phyloP scores from a whole-genome alignment of 2,113 vertebrate genomes.

The Upupa epops region DNA sequence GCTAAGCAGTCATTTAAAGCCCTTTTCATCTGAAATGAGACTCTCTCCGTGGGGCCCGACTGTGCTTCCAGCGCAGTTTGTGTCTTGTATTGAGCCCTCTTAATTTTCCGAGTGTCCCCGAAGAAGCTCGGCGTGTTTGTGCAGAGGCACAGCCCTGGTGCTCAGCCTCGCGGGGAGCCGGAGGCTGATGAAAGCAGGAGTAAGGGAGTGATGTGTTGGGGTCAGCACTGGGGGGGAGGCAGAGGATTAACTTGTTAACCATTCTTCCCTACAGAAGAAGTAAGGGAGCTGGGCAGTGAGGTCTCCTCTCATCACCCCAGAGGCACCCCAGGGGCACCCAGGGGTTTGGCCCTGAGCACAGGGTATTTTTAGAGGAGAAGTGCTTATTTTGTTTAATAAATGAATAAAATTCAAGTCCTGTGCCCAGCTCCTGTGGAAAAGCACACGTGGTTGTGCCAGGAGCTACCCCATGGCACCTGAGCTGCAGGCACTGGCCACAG shows the following conservation, averaged over 20 bases:
- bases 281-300: background rate
- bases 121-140: background rate
- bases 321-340: background rate
- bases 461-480: background rate
- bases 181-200: background rate
- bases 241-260: background rate
- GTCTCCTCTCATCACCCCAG: background rate
- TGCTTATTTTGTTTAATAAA: background rate
- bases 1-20: conserved; percentile 54
- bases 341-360: background rate
- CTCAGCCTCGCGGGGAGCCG: background rate
- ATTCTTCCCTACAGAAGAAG: background rate
- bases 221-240: background rate
- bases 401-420: background rate
- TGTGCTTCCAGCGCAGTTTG: conserved; percentile 18
- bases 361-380: background rate
- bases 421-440: background rate
- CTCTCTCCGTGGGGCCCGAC: conserved; percentile 52
- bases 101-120: background rate
- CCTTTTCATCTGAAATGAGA: conserved; percentile 65
- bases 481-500: background rate
- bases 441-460: background rate
- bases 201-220: background rate
- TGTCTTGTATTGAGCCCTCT: conserved; percentile 54
- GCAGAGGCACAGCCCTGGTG: background rate